phyloP scores from a whole-genome alignment of 2,888 invertebrate genomes.

The Acleris holmiana region DNA sequence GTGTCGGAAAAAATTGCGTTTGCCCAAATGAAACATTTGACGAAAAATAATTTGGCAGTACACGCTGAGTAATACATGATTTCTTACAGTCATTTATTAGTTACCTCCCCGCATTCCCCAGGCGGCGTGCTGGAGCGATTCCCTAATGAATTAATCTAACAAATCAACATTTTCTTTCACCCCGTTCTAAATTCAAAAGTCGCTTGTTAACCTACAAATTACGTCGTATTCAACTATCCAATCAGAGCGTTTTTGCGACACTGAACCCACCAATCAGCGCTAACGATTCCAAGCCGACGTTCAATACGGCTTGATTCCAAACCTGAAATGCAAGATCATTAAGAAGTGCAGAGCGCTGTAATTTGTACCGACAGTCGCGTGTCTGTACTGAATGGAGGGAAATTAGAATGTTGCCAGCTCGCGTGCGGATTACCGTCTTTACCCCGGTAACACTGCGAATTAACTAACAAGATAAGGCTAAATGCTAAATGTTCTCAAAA shows the following conservation, averaged over 20 bases:
- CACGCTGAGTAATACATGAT: too few relatives aligned
- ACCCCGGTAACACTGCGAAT: constrained; percentile 15
- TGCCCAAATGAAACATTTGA: too few relatives aligned
- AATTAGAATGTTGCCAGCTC: constrained; percentile 28
- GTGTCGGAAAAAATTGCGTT: too few relatives aligned
- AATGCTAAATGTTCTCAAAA: not conserved
- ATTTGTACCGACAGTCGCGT: constrained; percentile 20
- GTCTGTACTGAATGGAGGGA: constrained; percentile 23
- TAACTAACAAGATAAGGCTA: constrained; percentile 19
- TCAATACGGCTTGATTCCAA: constrained; percentile 19
- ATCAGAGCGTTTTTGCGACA: constrained; percentile 13
- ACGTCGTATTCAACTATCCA: constrained; percentile 11
- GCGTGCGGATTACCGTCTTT: constrained; percentile 26
- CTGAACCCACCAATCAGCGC: constrained; percentile 21
- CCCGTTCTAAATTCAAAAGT: constrained; percentile 6
- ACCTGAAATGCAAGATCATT: constrained; percentile 15
- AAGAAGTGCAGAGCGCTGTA: constrained; percentile 23
- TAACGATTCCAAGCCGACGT: constrained; percentile 20
- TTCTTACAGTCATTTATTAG: too few relatives aligned
- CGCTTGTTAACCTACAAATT: constrained; percentile 16
- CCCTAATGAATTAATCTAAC: too few relatives aligned
- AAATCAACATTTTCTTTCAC: constrained; percentile 12
- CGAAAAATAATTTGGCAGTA: too few relatives aligned
- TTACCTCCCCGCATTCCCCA: not conserved
- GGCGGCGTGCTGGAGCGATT: not conserved